Evolutionary conservation across 2,113 vertebrate genomes (phyloP).

Genomic region (Ardeotis arabs): DNA sequence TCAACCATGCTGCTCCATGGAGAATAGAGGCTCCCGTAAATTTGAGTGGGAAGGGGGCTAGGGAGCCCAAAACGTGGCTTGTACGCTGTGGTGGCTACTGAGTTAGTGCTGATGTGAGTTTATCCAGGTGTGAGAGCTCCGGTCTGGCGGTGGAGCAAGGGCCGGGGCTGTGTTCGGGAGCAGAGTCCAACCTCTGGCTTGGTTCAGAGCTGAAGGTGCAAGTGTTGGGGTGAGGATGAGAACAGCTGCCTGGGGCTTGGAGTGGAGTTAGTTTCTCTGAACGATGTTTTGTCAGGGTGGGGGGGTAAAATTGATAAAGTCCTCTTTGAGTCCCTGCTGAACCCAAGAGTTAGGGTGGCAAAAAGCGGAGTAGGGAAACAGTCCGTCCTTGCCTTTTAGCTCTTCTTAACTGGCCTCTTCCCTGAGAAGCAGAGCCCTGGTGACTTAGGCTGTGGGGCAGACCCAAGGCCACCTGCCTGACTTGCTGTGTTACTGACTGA

Average conservation of each 20-base stretch:
- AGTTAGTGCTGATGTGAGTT: background rate
- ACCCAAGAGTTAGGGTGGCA: background rate
- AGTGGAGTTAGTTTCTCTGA: background rate
- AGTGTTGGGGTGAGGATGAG: fast-evolving
- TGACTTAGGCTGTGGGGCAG: background rate
- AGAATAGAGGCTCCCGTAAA: fast-evolving
- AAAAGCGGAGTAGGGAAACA: background rate
- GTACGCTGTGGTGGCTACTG: background rate
- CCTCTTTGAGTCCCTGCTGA: background rate
- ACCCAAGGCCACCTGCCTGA: background rate
- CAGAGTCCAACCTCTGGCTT: background rate
- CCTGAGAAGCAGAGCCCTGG: background rate
- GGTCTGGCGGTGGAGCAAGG: background rate
- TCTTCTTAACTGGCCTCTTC: background rate
- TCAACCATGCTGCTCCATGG: background rate
- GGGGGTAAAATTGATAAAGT: background rate
- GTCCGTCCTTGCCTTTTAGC: background rate
- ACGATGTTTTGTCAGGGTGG: background rate
- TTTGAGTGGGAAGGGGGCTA: background rate
- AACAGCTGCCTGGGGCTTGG: background rate
- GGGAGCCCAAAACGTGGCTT: fast-evolving
- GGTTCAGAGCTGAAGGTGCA: background rate
- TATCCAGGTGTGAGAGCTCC: fast-evolving
- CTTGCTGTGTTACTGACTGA: background rate
- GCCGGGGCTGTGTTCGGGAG: background rate